A percentile compares a stretch with the other conserved stretches of the same genome.
Conservation (phyloP, 2,888 invertebrate species). For the Agriopis aurantiaria region DNA sequence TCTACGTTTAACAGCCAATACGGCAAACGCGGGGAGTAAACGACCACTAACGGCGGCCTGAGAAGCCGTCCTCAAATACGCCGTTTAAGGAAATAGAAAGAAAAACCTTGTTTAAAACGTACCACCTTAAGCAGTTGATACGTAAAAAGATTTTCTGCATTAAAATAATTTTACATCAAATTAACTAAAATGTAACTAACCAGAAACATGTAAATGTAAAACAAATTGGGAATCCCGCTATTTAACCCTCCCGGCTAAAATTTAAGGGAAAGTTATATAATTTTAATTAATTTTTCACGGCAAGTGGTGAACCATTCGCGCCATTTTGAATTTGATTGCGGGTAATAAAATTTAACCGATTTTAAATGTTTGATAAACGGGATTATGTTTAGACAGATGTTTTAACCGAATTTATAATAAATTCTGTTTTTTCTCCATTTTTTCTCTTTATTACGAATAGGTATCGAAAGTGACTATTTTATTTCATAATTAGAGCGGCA, state of each 20-base stretch:
- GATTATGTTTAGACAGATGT: too few relatives aligned
- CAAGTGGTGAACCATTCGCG: constrained; percentile 32
- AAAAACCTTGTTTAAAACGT: constrained; percentile 18
- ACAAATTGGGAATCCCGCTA: constrained; percentile 22
- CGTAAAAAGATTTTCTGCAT: not conserved
- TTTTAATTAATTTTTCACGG: constrained; percentile 43
- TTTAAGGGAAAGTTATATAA: constrained; percentile 29
- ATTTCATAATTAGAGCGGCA: too few relatives aligned
- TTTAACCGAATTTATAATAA: too few relatives aligned
- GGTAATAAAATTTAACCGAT: constrained; percentile 32
- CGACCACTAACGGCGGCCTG: constrained; percentile 26
- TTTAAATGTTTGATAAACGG: constrained; percentile 30
- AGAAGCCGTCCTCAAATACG: constrained; percentile 23
- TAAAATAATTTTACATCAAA: constrained; percentile 7
- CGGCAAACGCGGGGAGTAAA: constrained; percentile 15
- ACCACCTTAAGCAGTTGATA: too few relatives aligned
- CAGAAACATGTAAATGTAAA: constrained; percentile 32
- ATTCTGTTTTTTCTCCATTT: too few relatives aligned
- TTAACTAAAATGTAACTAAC: constrained; percentile 25
- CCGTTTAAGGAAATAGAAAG: constrained; percentile 31
- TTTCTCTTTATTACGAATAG: too few relatives aligned
- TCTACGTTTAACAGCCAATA: constrained; percentile 21
- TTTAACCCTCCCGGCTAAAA: constrained; percentile 25
- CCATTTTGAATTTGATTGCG: constrained; percentile 47
- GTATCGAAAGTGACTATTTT: too few relatives aligned